These are phyloP conservation scores for Danio tinwini DNA, from an alignment of 2,797 vertebrate genomes.

Conservation along the genomic window DNA sequence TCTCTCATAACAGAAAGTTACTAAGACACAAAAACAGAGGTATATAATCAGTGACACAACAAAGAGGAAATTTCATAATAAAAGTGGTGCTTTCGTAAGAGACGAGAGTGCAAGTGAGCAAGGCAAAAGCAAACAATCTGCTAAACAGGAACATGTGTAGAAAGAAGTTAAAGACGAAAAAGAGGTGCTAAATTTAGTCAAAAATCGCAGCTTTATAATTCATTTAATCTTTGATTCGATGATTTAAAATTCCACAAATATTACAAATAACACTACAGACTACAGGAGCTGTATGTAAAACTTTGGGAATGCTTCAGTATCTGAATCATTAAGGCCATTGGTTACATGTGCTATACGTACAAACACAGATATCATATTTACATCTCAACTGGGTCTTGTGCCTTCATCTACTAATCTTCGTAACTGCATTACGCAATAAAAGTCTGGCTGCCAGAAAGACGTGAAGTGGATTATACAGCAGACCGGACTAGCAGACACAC, in stretches of 20 bases:
- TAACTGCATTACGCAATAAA: not conserved
- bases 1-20: slow-evolving; percentile 69
- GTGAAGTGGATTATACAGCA: slow-evolving; percentile 29
- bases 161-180: slow-evolving; percentile 54
- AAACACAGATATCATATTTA: slow-evolving; percentile 54
- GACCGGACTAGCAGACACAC: slow-evolving; percentile 21
- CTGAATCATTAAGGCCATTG: slow-evolving; percentile 80
- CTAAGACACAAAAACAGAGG: slow-evolving; percentile 62
- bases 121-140: slow-evolving; percentile 9
- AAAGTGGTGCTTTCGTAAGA: not conserved
- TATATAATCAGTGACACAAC: slow-evolving; percentile 61
- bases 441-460: slow-evolving; percentile 20
- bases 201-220: not conserved
- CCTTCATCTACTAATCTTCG: slow-evolving; percentile 29
- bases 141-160: slow-evolving; percentile 44
- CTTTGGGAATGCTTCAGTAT: slow-evolving; percentile 73
- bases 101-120: slow-evolving; percentile 18
- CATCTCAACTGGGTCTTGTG: slow-evolving; percentile 29
- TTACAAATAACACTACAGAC: slow-evolving; percentile 39
- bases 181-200: slow-evolving; percentile 51
- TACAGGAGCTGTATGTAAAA: slow-evolving; percentile 47
- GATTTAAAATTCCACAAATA: slow-evolving; percentile 43
- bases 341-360: slow-evolving; percentile 74
- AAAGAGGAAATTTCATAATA: not conserved
- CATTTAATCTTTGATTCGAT: slow-evolving; percentile 14